Conservation (phyloP, 2,797 vertebrate genomes). For the Danionella dracula region DNA sequence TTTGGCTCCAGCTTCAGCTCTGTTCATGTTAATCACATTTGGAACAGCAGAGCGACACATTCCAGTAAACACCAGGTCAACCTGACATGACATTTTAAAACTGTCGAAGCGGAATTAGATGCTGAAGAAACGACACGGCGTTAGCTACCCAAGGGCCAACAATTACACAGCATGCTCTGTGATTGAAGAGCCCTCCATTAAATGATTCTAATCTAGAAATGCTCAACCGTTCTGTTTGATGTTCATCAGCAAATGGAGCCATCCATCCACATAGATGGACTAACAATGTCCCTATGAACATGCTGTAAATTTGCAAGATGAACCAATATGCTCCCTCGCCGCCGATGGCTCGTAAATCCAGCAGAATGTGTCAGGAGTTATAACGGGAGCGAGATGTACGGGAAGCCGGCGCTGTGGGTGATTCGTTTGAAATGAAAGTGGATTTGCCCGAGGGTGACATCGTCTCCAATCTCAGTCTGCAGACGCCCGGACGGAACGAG, state of each 20-base stretch:
- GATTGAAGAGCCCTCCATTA: background rate
- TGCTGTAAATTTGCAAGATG: background rate
- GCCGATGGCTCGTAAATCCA: conserved; percentile 7
- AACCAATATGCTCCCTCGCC: conserved; percentile 6
- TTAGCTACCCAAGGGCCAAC: background rate
- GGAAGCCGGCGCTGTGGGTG: conserved; percentile 7
- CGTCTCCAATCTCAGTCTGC: conserved; percentile 14
- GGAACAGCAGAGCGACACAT: background rate
- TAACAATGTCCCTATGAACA: conserved; percentile 19
- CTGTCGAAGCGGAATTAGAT: background rate
- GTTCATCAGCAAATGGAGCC: conserved; percentile 5
- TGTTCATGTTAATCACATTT: background rate
- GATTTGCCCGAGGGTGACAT: conserved; percentile 19
- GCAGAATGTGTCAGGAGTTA: conserved; percentile 17
- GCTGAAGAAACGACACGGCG: background rate
- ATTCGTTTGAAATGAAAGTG: conserved; percentile 26
- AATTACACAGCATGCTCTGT: background rate
- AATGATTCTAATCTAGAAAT: background rate
- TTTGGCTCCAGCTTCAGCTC: background rate
- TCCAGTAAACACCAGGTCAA: background rate
- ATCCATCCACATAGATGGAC: background rate
- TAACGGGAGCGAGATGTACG: conserved; percentile 9
- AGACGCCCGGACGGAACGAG: conserved; percentile 3
- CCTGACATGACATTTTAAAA: background rate
- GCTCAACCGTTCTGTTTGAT: background rate